These are phyloP conservation scores for Parthenolecanium corni DNA, from an alignment of 2,888 invertebrate genomes.

Conservation along the genomic window DNA sequence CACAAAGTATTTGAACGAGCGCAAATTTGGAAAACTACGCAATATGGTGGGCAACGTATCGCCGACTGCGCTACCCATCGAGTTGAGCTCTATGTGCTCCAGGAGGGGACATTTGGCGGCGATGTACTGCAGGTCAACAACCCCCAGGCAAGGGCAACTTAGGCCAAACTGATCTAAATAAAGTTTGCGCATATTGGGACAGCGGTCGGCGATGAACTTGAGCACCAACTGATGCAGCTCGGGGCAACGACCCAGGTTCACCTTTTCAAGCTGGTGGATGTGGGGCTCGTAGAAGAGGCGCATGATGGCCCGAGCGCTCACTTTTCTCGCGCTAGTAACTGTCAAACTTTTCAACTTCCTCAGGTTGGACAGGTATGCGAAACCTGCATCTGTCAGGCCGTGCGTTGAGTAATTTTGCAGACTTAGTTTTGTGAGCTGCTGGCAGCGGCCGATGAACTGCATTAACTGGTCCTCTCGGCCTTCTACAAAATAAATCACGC, in stretches of 20 bases:
- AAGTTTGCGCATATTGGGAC: conserved; percentile 8
- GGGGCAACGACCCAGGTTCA: conserved; percentile 19
- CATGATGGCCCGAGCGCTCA: conserved; percentile 20
- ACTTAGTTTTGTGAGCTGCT: conserved; percentile 15
- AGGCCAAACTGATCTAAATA: conserved; percentile 16
- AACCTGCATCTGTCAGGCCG: conserved; percentile 17
- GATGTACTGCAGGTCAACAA: conserved; percentile 13
- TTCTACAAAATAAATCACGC: conserved; percentile 13
- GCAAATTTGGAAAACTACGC: conserved; percentile 12
- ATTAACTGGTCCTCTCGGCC: conserved; percentile 14
- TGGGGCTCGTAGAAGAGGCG: conserved; percentile 18
- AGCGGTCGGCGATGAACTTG: conserved; percentile 15
- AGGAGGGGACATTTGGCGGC: conserved; percentile 1
- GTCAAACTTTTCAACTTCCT: conserved; percentile 3
- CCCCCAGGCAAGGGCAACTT: conserved; percentile 9
- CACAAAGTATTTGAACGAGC: conserved; percentile 17
- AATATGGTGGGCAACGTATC: conserved; percentile 14
- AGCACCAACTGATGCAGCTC: conserved; percentile 20
- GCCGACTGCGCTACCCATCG: conserved; percentile 10
- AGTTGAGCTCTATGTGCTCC: conserved; percentile 11
- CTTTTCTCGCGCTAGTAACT: conserved; percentile 8
- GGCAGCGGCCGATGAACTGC: conserved; percentile 21
- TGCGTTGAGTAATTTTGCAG: conserved; percentile 10
- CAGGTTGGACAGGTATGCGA: conserved; percentile 8
- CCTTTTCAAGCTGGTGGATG: conserved; percentile 12